Evolutionary conservation across 2,888 invertebrate species (phyloP), one percentile per base, ranked within the genome.

Genomic region (Phortica okadai): DNA sequence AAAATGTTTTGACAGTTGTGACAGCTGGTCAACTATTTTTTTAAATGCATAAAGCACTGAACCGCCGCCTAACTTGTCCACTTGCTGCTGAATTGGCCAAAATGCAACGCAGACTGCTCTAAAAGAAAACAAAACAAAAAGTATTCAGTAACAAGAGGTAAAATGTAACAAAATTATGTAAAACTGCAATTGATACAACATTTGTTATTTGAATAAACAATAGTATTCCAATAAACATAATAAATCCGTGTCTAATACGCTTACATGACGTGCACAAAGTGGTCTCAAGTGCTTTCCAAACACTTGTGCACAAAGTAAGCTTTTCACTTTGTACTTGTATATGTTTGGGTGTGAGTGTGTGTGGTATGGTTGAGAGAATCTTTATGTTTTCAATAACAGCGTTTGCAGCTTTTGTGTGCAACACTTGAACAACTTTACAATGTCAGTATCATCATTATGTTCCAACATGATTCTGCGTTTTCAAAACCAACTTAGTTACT

Each of bases 81-180:
- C 21, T 42, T 4, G 50, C 83, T 33, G 82, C 82, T 4, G 42
- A 3, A 7, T 11, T 78, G 41, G 67, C 77, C 1, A 44, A 54
- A 6, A 82, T 82, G 82, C 77, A 45, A n/a, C 77, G 77, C 56
- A 62, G 75, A 64, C 33, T 76, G 16, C 54, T 72, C n/a, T 76
- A 72, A 76, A 25, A 14, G 41, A 41, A 70, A 16, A 50, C 10
- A 50, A 54, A 67, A 14, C 11, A 42, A 41, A 69, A 50, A 50
- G 3, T 14, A 50, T 6, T 50, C 8, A 10, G 45, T 14, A 50
- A 50, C 10, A 50, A 50, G 1, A 50, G 50, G 50, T 50, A 50
- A 50, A 14, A 50, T 50, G 2, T 0, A 50, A 50, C 10, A 11
- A 50, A 50, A 50, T 50, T 6, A 14, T 50, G 33, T 33, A 33